These are phyloP conservation scores for Poicephalus meyeri DNA, from an alignment of 2,113 vertebrate species.

Conservation along the genomic window DNA sequence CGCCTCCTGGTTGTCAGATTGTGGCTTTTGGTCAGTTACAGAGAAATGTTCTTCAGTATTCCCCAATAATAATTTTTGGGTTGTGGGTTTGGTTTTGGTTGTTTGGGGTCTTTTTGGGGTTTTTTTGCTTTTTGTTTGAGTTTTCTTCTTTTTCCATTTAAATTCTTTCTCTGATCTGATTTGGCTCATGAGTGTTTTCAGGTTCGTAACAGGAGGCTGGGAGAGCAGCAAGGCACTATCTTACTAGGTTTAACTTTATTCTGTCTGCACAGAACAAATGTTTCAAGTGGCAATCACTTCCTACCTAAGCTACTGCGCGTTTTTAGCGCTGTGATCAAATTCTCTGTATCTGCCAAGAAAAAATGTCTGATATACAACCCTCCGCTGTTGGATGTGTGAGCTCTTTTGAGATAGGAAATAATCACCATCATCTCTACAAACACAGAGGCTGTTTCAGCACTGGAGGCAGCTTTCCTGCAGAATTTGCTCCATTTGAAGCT, in stretches of 20 bases:
- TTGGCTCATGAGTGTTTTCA: not conserved
- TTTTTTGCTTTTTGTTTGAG: not conserved
- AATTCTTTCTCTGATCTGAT: not conserved
- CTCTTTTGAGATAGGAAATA: slow-evolving; percentile 41
- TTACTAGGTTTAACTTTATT: slow-evolving; percentile 17
- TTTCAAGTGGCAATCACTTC: slow-evolving; percentile 43
- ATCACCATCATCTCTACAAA: slow-evolving; percentile 25
- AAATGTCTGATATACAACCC: not conserved
- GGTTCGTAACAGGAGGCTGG: not conserved
- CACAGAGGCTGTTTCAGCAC: not conserved
- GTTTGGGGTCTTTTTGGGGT: fast-evolving
- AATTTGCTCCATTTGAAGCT: slow-evolving; percentile 4
- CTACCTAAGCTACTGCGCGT: not conserved
- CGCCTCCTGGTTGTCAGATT: not conserved
- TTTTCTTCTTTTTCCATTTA: not conserved
- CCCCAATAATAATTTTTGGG: not conserved
- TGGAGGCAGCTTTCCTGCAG: slow-evolving; percentile 16
- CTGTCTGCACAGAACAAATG: slow-evolving; percentile 20
- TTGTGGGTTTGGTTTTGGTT: not conserved
- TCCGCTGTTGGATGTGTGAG: slow-evolving; percentile 3
- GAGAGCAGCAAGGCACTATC: not conserved
- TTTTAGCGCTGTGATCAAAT: slow-evolving; percentile 47
- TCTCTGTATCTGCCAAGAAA: slow-evolving; percentile 43
- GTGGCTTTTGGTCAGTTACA: not conserved
- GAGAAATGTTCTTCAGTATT: not conserved